Evolutionary conservation across 37 sponge, comb jelly and placozoan species (phyloP).

Genomic region (Tethya wilhelma): DNA sequence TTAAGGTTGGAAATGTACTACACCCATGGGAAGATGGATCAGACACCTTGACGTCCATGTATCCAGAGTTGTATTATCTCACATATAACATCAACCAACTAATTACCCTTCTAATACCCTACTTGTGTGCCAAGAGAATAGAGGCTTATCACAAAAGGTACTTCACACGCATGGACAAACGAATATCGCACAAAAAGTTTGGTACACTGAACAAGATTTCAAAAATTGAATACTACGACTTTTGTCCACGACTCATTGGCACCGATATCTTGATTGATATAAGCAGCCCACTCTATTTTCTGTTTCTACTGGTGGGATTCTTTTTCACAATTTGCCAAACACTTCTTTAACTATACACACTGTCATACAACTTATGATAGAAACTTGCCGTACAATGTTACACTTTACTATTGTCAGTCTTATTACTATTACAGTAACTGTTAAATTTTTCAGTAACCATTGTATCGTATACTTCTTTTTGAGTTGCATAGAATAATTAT

Average conservation of each 20-base stretch:
- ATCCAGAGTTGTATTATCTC: background rate
- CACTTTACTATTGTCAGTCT: too few relatives aligned
- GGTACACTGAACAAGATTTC: too few relatives aligned
- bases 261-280: background rate
- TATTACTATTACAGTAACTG: too few relatives aligned
- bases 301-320: conserved; percentile 15
- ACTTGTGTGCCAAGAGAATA: conserved; percentile 15
- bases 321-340: conserved; percentile 10
- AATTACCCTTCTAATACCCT: conserved; percentile 14
- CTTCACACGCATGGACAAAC: conserved; percentile 4
- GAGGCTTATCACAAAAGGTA: conserved; percentile 10
- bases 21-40: conserved; percentile 5
- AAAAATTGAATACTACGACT: background rate
- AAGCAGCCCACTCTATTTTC: conserved; percentile 15
- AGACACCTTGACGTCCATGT: background rate
- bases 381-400: too few relatives aligned
- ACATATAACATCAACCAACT: conserved; percentile 29
- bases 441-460: too few relatives aligned
- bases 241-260: conserved; percentile 1
- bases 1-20: conserved; percentile 10
- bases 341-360: too few relatives aligned
- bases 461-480: too few relatives aligned
- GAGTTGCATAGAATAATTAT: too few relatives aligned
- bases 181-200: too few relatives aligned
- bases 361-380: too few relatives aligned